phyloP scores from a whole-genome alignment of 2,888 invertebrate species.

The Rambutsinella grinnellia region DNA sequence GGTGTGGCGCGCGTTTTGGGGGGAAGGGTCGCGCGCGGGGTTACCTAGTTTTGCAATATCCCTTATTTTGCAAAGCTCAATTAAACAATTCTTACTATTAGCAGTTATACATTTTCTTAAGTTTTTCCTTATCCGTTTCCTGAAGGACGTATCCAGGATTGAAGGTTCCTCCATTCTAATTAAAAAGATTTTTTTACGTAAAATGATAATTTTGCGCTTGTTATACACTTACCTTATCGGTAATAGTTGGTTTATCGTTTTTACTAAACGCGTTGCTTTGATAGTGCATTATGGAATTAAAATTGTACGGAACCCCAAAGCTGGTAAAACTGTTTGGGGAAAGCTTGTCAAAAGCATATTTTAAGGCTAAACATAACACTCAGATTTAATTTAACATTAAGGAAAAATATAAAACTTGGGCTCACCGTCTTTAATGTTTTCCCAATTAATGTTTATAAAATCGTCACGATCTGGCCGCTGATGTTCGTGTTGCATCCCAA shows the following conservation, averaged over 20 bases:
- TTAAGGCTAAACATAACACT: no score
- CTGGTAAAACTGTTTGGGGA: neutral
- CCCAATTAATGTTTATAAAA: neutral
- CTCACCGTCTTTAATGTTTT: neutral
- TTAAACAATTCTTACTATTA: neutral
- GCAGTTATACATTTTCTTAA: neutral
- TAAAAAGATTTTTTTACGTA: neutral
- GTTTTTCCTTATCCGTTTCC: neutral
- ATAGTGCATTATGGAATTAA: neutral
- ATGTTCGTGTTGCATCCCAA: constrained; percentile 1
- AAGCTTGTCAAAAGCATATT: neutral
- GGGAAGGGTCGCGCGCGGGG: no score
- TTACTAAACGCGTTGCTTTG: neutral
- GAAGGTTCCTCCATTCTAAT: neutral
- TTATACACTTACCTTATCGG: neutral
- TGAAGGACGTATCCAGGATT: neutral
- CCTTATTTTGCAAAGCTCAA: no score
- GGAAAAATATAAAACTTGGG: no score
- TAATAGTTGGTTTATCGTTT: neutral
- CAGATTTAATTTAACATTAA: no score
- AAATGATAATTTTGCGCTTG: neutral
- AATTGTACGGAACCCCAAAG: neutral
- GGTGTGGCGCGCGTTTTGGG: no score
- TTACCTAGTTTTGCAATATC: no score
- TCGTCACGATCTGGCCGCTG: neutral